Evolutionary conservation across 2,113 vertebrate genomes (phyloP).

Genomic region (Bujurquina vittata): DNA sequence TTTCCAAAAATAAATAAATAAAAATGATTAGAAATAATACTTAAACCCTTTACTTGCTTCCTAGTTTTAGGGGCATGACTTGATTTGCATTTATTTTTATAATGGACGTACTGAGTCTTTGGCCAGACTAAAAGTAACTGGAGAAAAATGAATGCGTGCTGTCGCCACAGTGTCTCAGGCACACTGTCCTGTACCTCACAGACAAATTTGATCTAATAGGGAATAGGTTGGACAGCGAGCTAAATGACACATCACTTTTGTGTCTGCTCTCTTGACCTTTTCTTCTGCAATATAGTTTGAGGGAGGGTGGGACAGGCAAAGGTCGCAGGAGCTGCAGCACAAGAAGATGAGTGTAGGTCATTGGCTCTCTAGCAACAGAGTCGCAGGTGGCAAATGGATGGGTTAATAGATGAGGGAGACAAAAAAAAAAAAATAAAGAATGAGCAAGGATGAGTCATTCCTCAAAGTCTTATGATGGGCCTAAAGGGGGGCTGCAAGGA

Average conservation of each 20-base stretch:
- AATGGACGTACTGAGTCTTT: neutral
- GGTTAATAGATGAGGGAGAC: slow-evolving; percentile 65
- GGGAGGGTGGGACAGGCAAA: slow-evolving; percentile 30
- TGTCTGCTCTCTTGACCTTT: slow-evolving; percentile 63
- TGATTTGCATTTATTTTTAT: slow-evolving; percentile 27
- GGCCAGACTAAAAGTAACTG: slow-evolving; percentile 10
- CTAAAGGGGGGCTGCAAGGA: slow-evolving; percentile 37
- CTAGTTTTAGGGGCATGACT: neutral
- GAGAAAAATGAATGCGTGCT: slow-evolving; percentile 20
- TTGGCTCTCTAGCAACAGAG: slow-evolving; percentile 37
- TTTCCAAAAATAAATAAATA: neutral
- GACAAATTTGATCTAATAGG: slow-evolving; percentile 65
- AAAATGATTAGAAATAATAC: neutral
- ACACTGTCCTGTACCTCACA: slow-evolving; percentile 44
- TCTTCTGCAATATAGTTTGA: slow-evolving; percentile 10
- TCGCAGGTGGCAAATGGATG: slow-evolving; percentile 53
- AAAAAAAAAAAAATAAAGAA: neutral
- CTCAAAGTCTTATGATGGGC: slow-evolving; percentile 50
- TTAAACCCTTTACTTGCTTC: neutral
- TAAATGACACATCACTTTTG: slow-evolving; percentile 63
- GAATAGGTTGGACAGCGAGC: slow-evolving; percentile 14
- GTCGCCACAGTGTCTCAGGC: slow-evolving; percentile 44
- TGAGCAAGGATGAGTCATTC: slow-evolving; percentile 60
- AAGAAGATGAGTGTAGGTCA: slow-evolving; percentile 33
- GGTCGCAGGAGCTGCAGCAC: slow-evolving; percentile 15